Evolutionary conservation across 2,113 vertebrate species (phyloP).

Genomic region (Acanthochromis polyacanthus): DNA sequence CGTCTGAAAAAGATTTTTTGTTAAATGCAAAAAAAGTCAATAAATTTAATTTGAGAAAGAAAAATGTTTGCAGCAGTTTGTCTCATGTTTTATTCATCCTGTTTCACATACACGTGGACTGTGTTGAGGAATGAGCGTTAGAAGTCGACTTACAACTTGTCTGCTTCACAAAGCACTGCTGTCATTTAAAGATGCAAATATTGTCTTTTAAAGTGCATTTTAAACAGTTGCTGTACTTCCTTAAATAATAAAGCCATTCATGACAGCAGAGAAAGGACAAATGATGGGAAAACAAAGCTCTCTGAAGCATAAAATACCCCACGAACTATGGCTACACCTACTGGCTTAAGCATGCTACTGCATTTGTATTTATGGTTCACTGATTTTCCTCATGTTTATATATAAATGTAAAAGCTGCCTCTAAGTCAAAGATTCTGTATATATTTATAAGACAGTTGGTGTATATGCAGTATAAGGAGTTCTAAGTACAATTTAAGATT

Average conservation of each 20-base stretch:
- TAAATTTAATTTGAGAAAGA: constrained; percentile 43
- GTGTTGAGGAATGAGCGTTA: not conserved
- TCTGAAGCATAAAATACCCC: not conserved
- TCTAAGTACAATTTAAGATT: no score
- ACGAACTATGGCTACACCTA: constrained; percentile 11
- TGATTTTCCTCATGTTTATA: not conserved
- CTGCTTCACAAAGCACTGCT: no score
- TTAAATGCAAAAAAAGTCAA: constrained; percentile 36
- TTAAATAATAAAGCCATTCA: no score
- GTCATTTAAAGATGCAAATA: no score
- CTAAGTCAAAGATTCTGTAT: no score
- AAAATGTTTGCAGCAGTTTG: not conserved
- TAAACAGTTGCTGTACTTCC: no score
- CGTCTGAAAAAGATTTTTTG: not conserved
- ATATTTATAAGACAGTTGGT: no score
- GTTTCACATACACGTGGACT: not conserved
- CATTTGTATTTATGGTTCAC: not conserved
- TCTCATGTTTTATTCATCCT: not conserved
- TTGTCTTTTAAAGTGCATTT: no score
- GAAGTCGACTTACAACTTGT: no score
- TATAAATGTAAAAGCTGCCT: no score
- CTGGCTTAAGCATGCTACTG: not conserved
- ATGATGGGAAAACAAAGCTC: not conserved
- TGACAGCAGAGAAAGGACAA: no score
- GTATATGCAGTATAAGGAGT: no score